These are phyloP conservation scores for Dipodomys ordii DNA, from an alignment of 2,113 vertebrate genomes.

Conservation along the genomic window DNA sequence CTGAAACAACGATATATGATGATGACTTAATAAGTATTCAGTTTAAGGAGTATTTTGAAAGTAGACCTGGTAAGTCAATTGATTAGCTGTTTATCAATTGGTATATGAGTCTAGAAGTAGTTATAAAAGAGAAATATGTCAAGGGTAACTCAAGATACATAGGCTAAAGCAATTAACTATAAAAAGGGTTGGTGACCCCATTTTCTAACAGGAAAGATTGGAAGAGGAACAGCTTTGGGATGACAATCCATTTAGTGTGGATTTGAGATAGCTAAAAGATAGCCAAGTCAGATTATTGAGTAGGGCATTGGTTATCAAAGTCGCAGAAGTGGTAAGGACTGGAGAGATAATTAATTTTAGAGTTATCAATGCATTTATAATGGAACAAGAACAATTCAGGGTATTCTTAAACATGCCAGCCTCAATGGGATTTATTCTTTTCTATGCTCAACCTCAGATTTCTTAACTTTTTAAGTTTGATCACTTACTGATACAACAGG, in stretches of 20 bases:
- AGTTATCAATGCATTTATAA: neutral
- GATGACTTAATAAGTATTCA: neutral
- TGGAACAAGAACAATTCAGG: neutral
- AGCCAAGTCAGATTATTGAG: neutral
- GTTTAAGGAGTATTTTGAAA: neutral
- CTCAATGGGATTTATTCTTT: neutral
- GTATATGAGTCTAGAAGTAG: neutral
- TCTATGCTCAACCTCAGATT: neutral
- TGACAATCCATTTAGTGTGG: neutral
- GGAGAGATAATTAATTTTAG: neutral
- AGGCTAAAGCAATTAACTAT: neutral
- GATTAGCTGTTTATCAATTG: neutral
- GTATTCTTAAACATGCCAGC: neutral
- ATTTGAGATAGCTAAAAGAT: neutral
- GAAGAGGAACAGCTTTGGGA: neutral
- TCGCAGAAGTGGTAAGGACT: neutral
- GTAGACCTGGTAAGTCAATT: neutral
- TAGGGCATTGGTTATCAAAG: neutral
- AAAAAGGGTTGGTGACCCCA: conserved; percentile 4
- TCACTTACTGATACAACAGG: neutral
- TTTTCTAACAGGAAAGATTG: neutral
- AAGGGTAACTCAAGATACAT: conserved; percentile 18
- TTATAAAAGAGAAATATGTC: neutral
- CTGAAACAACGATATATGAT: neutral
- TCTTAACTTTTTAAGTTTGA: neutral